Percentiles rank a stretch among this genome's conserved stretches.
phyloP scores from a whole-genome alignment of 1,140 invertebrate genomes.

The Hetaerina americana region DNA sequence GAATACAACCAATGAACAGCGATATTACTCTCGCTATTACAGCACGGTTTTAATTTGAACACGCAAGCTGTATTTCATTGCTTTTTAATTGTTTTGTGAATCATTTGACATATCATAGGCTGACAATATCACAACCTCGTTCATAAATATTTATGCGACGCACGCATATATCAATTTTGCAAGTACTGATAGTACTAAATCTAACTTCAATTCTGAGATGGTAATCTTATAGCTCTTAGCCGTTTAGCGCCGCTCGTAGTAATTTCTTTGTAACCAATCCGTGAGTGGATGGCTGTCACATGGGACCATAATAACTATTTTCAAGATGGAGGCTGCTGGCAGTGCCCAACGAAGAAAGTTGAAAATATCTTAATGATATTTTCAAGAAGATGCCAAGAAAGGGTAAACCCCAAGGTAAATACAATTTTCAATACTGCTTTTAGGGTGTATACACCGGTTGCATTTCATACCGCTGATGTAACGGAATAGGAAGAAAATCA shows the following conservation, averaged over 20 bases:
- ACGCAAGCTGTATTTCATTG: background rate
- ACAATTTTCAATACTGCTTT: background rate
- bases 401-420: slow-evolving; percentile 10
- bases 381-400: slow-evolving; percentile 11
- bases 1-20: background rate
- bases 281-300: slow-evolving; percentile 6
- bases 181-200: too few species aligned
- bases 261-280: slow-evolving; percentile 6
- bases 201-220: too few species aligned
- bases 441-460: background rate
- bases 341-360: slow-evolving; percentile 6
- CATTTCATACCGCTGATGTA: too few species aligned
- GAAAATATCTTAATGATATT: slow-evolving; percentile 10
- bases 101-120: too few species aligned
- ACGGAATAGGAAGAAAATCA: too few species aligned
- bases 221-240: background rate
- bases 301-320: slow-evolving; percentile 9
- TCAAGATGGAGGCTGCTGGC: slow-evolving; percentile 7
- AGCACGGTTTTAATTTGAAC: background rate
- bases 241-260: background rate
- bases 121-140: too few species aligned
- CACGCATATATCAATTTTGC: too few species aligned
- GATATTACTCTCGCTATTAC: background rate
- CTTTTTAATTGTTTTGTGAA: too few species aligned
- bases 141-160: too few species aligned